Evolutionary conservation across 2,797 vertebrate genomes (phyloP).

Genomic region (Phoeniculus purpureus): DNA sequence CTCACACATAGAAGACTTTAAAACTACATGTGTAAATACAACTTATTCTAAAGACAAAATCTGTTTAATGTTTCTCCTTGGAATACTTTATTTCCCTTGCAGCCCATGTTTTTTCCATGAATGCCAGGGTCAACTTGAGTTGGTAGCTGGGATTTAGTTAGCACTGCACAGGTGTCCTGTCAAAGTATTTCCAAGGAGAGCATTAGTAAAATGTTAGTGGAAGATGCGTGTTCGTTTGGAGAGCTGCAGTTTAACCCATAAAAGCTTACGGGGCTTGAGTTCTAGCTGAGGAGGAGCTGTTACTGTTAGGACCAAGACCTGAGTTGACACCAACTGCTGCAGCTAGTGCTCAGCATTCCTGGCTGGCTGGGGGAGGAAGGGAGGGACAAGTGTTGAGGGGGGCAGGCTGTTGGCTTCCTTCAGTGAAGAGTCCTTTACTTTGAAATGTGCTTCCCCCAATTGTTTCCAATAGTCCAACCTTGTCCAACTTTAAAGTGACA

Average conservation of each 20-base stretch:
- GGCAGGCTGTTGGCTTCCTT: slow-evolving; percentile 47
- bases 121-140: not conserved
- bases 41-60: not conserved
- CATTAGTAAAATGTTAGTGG: not conserved
- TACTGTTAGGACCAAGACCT: not conserved
- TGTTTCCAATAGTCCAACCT: slow-evolving; percentile 42
- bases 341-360: not conserved
- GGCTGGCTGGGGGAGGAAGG: not conserved
- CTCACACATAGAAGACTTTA: not conserved
- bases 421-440: slow-evolving; percentile 54
- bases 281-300: not conserved
- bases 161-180: not conserved
- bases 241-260: not conserved
- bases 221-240: not conserved
- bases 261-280: not conserved
- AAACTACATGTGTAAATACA: not conserved
- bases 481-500: slow-evolving; percentile 56
- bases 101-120: not conserved
- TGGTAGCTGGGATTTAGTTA: not conserved
- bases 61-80: not conserved
- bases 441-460: slow-evolving; percentile 56
- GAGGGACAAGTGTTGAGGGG: slow-evolving; percentile 11
- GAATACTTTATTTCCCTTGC: not conserved
- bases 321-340: not conserved
- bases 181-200: not conserved